Percentiles rank a stretch among this genome's conserved stretches.
phyloP scores from a whole-genome alignment of 2,113 vertebrate species.

The Gobio gobio region DNA sequence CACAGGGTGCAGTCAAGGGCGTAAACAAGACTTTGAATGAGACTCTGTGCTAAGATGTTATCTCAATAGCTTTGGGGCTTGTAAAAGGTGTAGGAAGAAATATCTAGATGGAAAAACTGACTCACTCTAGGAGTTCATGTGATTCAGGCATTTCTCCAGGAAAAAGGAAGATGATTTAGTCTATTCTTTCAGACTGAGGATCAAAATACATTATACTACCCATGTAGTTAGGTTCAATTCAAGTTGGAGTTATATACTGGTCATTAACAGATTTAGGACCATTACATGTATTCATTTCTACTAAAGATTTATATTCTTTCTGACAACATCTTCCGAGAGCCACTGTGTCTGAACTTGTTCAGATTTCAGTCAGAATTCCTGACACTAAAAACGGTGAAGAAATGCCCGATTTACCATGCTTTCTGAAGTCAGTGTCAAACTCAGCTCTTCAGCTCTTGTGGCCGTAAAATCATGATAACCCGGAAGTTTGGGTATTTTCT shows the following conservation, averaged over 20 bases:
- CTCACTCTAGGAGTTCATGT: constrained; percentile 63
- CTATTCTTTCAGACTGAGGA: background rate
- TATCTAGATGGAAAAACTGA: constrained; percentile 66
- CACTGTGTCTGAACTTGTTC: background rate
- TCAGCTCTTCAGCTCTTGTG: no score
- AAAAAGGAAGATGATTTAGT: constrained; percentile 7
- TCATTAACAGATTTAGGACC: background rate
- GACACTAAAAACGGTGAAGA: background rate
- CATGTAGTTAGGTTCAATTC: background rate
- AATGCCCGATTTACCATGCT: background rate
- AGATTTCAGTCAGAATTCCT: background rate
- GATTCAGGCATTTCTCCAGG: background rate
- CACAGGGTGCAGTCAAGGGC: constrained; percentile 3
- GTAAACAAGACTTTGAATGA: background rate
- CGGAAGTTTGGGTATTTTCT: no score
- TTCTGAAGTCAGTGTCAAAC: background rate
- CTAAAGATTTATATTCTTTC: background rate
- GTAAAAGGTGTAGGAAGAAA: constrained; percentile 42
- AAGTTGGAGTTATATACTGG: background rate
- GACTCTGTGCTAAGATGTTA: background rate
- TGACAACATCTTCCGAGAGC: background rate
- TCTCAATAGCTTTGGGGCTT: background rate
- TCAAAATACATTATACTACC: background rate
- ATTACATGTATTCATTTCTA: background rate
- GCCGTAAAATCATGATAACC: no score